phyloP scores from a whole-genome alignment of 1,140 invertebrate species.

The Pollicipes pollicipes region DNA sequence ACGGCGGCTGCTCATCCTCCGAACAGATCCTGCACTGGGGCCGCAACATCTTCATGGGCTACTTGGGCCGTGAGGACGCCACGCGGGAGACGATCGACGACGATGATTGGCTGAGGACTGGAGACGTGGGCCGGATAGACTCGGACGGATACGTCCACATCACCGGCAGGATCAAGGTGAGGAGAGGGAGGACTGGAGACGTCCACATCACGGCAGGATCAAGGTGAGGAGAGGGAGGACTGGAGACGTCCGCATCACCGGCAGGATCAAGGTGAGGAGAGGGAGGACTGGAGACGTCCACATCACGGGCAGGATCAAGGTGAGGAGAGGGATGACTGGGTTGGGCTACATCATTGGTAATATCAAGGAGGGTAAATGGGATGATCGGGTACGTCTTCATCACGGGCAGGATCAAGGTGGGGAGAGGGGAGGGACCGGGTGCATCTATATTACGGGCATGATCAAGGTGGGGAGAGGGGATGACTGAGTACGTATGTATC shows the following conservation, averaged over 20 bases:
- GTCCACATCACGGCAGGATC: background rate
- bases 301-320: background rate
- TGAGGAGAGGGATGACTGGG: conserved; percentile 83
- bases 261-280: conserved; percentile 26
- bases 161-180: conserved; percentile 29
- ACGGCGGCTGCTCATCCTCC: too few relatives aligned
- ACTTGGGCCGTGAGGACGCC: conserved; percentile 26
- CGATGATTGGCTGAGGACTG: conserved; percentile 85
- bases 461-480: conserved; percentile 25
- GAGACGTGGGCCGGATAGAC: conserved; percentile 52
- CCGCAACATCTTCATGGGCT: conserved; percentile 31
- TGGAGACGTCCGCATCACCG: conserved; percentile 45
- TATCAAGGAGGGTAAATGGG: conserved; percentile 25
- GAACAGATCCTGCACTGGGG: conserved; percentile 27
- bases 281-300: conserved; percentile 1
- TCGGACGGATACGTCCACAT: conserved; percentile 26
- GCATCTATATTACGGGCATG: conserved; percentile 33
- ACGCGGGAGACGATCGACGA: conserved; percentile 56
- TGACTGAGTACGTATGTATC: conserved; percentile 3
- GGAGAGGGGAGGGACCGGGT: conserved; percentile 56
- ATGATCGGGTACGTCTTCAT: conserved; percentile 1
- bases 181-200: conserved; percentile 7
- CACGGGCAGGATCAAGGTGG: conserved; percentile 26
- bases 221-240: too few relatives aligned
- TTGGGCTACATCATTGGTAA: conserved; percentile 37